Percentiles rank a stretch among this genome's conserved stretches.
phyloP scores from a whole-genome alignment of 2,113 vertebrate species.

The Motacilla alba region DNA sequence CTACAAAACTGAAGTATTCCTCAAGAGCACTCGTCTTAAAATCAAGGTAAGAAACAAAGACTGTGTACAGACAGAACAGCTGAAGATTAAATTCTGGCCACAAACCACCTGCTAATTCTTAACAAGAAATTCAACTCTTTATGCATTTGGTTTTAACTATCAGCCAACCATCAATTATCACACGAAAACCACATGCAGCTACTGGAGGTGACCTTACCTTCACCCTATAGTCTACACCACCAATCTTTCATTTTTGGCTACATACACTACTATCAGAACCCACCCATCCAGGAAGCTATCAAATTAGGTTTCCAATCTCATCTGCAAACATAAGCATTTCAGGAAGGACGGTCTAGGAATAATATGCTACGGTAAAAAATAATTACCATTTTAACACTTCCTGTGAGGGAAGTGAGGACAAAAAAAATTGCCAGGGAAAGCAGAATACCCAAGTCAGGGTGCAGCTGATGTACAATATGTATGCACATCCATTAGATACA shows the following conservation, averaged over 20 bases:
- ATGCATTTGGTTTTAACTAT: conserved; percentile 37
- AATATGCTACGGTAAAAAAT: not conserved
- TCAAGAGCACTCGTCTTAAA: not conserved
- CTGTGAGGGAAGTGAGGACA: conserved; percentile 52
- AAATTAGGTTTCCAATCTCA: conserved; percentile 71
- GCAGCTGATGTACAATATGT: conserved; percentile 65
- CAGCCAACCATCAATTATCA: conserved; percentile 27
- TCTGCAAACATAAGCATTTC: conserved; percentile 70
- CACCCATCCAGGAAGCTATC: conserved; percentile 65
- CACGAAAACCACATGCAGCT: not conserved
- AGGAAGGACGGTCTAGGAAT: conserved; percentile 43
- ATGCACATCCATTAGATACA: conserved; percentile 68
- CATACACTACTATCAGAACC: conserved; percentile 49
- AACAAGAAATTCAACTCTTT: not conserved
- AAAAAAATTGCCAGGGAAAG: conserved; percentile 42
- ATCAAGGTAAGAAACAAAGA: not conserved
- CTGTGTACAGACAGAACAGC: not conserved
- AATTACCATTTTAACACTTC: conserved; percentile 63
- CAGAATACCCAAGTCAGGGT: conserved; percentile 22
- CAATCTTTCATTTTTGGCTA: conserved; percentile 69
- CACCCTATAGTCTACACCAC: conserved; percentile 57
- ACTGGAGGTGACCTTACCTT: conserved; percentile 65
- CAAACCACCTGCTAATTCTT: conserved; percentile 5
- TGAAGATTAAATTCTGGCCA: not conserved
- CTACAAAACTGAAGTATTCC: not conserved